Evolutionary conservation across 1,140 invertebrate genomes (phyloP).

Genomic region (Drosophila azteca): DNA sequence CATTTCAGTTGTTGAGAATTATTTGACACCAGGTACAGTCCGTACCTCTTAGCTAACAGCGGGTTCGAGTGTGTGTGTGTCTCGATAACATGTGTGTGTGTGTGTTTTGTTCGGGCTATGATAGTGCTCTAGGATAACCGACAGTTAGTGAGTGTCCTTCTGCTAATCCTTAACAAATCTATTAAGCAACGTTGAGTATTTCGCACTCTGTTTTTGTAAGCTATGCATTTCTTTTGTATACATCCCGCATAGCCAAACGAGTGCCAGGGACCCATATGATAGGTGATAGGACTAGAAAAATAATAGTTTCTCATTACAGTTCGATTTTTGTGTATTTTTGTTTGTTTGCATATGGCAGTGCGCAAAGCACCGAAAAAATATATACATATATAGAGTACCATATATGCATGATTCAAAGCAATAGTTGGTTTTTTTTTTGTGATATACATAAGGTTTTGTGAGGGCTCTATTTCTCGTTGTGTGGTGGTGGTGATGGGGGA

Average conservation of each 20-base stretch:
- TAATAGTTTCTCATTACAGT: slow-evolving; percentile 29
- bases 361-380: slow-evolving; percentile 51
- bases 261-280: slow-evolving; percentile 30
- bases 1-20: slow-evolving; percentile 18
- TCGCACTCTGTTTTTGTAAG: slow-evolving; percentile 58
- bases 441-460: slow-evolving; percentile 30
- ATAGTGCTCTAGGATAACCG: slow-evolving; percentile 23
- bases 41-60: slow-evolving; percentile 32
- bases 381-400: slow-evolving; percentile 10
- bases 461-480: slow-evolving; percentile 4
- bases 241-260: slow-evolving; percentile 67
- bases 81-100: slow-evolving; percentile 57
- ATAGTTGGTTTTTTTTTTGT: slow-evolving; percentile 28
- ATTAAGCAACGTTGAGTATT: slow-evolving; percentile 23
- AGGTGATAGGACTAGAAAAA: slow-evolving; percentile 62
- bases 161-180: slow-evolving; percentile 20
- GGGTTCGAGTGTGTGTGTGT: slow-evolving; percentile 21
- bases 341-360: slow-evolving; percentile 30
- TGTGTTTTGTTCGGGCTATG: slow-evolving; percentile 11
- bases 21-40: slow-evolving; percentile 17
- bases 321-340: slow-evolving; percentile 10
- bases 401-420: slow-evolving; percentile 20
- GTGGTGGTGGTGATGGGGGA: slow-evolving; percentile 18
- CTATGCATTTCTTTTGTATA: slow-evolving; percentile 48
- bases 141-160: slow-evolving; percentile 22